Base-by-base conservation (phyloP, 2,888 invertebrate genomes). In the Pocota personata region DNA sequence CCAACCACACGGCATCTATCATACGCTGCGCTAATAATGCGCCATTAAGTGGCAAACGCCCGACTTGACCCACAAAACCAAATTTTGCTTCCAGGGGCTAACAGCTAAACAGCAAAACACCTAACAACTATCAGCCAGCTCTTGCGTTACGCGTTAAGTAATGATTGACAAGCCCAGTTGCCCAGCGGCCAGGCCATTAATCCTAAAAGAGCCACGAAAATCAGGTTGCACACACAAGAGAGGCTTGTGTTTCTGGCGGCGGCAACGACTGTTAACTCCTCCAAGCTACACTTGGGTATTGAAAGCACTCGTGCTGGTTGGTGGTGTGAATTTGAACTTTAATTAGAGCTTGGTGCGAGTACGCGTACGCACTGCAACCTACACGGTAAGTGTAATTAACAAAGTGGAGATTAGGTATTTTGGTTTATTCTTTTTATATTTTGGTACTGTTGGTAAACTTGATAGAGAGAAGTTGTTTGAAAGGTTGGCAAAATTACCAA, bases 391-490 rank as follows among this genome's bases (percentile, higher is more conserved):
- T 52, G 69, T 80, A 84, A 80, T 80, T 80, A 84, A 84, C 83
- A 79, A 84, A 84, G 69, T 84, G 57, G 69, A 79, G 79, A 83
- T 79, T 79, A 67, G 79, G 50, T 8, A 10, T 55, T 60, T 72
- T 8, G 10, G 46, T 66, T 57, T 50, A 14, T 37, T 60, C 27
- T 60, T 16, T 32, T 40, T n/a, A 50, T 24, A 35, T 78, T 50
- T 55, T 46, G 71, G 43, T 12, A n/a, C n/a, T 55, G 14, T 57
- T 55, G 48, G 66, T 86, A 86, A 86, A 86, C 82, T 86, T 86
- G 80, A 86, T 72, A 82, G 76, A 77, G 86, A 86, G 82, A 86
- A 77, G 86, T 77, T 66, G 86, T 77, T 77, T 86, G 82, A 86
- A 86, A 82, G 86, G 86, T 86, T 86, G 86, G 82, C 76, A 86